Percentiles rank a stretch among this genome's conserved stretches.
These are phyloP conservation scores for Antitype chi DNA, from an alignment of 2,888 invertebrate species.

Conservation along the genomic window DNA sequence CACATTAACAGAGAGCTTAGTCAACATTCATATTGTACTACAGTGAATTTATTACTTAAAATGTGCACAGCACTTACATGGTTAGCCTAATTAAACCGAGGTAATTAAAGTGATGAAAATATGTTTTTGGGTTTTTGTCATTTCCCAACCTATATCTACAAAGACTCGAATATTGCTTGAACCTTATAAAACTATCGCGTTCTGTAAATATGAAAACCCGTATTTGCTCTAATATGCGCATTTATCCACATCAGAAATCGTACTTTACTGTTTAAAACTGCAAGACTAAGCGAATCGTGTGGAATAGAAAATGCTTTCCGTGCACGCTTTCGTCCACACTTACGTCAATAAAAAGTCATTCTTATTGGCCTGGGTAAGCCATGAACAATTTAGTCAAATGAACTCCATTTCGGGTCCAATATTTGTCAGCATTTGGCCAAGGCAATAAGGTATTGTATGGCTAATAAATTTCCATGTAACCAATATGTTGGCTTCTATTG, in stretches of 20 bases:
- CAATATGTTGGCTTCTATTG: constrained; percentile 52
- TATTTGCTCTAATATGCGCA: constrained; percentile 16
- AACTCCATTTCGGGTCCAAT: constrained; percentile 43
- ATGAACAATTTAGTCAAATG: constrained; percentile 49
- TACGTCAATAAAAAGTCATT: constrained; percentile 45
- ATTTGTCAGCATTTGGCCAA: constrained; percentile 43
- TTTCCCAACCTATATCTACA: not conserved
- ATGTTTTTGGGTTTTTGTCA: not conserved
- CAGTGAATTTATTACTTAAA: no score
- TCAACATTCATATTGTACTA: no score
- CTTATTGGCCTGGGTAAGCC: constrained; percentile 42
- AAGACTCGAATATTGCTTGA: not conserved
- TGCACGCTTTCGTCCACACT: constrained; percentile 39
- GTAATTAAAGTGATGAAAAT: no score
- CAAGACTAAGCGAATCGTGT: constrained; percentile 26
- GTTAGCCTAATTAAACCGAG: no score
- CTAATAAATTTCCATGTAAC: constrained; percentile 44
- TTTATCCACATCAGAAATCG: constrained; percentile 12
- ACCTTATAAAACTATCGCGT: not conserved
- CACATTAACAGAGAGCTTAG: no score
- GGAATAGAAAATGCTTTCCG: constrained; percentile 43
- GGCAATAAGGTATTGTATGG: constrained; percentile 43
- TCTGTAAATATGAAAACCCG: constrained; percentile 7
- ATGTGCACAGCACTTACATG: no score
- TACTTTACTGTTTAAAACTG: constrained; percentile 46